Evolutionary conservation across 64 coral and sea anemone species (phyloP).

Genomic region (Stichodactyla helianthus): DNA sequence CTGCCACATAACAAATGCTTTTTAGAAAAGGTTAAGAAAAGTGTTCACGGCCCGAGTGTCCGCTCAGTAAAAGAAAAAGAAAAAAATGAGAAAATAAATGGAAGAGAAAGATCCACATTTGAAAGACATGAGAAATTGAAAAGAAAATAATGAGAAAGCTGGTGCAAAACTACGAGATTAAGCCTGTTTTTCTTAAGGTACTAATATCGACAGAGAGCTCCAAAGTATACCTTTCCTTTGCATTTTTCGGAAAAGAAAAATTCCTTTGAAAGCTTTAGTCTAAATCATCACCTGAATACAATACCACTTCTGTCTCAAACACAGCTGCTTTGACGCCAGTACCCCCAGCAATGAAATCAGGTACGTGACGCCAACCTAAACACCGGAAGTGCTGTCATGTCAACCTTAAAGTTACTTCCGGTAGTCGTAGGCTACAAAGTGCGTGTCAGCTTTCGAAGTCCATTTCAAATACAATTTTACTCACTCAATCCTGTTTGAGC

Average conservation of each 20-base stretch:
- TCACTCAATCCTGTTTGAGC: neutral
- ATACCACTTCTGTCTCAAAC: no score
- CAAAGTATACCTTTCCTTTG: no score
- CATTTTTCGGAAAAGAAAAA: no score
- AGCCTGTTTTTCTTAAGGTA: no score
- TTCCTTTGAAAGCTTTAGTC: no score
- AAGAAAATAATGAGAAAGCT: neutral
- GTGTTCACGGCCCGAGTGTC: neutral
- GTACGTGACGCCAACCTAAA: neutral
- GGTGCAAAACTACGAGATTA: neutral
- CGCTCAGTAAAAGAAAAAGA: neutral
- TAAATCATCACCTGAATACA: no score
- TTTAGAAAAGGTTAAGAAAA: neutral
- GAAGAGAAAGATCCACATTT: neutral
- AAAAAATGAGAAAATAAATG: neutral
- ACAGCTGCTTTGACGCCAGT: neutral
- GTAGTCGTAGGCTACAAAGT: neutral
- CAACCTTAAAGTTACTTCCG: slow-evolving; percentile 20
- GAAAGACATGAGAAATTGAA: neutral
- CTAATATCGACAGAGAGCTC: no score
- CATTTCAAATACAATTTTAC: neutral
- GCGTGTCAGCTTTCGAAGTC: neutral
- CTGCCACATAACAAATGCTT: no score
- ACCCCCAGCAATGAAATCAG: neutral
- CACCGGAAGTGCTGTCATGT: slow-evolving; percentile 5